Conservation (phyloP, 2,113 vertebrate species). For the Urocitellus parryii region DNA sequence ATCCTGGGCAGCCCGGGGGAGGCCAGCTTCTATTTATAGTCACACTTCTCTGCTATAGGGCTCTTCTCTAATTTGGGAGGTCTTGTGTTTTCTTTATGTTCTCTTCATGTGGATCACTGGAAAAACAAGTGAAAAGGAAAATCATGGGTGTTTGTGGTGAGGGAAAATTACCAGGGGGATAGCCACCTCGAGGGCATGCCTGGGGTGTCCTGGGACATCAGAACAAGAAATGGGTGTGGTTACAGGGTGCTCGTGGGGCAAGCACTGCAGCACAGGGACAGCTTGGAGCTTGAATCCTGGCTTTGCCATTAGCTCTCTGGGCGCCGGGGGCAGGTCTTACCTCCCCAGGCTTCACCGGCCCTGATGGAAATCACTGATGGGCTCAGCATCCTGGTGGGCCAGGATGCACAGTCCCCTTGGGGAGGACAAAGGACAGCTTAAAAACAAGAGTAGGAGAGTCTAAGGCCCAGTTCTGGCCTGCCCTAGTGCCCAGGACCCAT, state of each 20-base stretch:
- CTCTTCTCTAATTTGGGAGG: conserved; percentile 82
- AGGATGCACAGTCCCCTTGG: neutral
- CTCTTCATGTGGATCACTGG: conserved; percentile 81
- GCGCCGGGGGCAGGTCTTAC: neutral
- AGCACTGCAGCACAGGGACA: neutral
- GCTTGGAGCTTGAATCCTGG: neutral
- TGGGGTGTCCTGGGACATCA: conserved; percentile 56
- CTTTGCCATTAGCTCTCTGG: neutral
- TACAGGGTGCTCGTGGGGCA: neutral
- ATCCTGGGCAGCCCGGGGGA: conserved; percentile 58
- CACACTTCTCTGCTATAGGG: conserved; percentile 65
- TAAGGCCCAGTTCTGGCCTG: neutral
- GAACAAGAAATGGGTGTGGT: conserved; percentile 1
- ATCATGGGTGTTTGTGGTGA: conserved; percentile 68
- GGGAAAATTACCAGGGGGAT: conserved; percentile 42
- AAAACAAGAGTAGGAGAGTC: neutral
- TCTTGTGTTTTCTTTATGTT: conserved; percentile 80
- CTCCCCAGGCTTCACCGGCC: neutral
- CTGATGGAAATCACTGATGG: neutral
- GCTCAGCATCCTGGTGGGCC: neutral
- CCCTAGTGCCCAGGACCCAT: neutral
- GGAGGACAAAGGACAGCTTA: neutral
- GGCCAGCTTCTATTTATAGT: conserved; percentile 75
- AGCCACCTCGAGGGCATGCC: conserved; percentile 55
- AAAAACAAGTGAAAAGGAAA: conserved; percentile 79